A percentile compares a stretch with the other conserved stretches of the same genome.
These are phyloP conservation scores for Bovichtus diacanthus DNA, from an alignment of 2,797 vertebrate genomes.

Conservation along the genomic window DNA sequence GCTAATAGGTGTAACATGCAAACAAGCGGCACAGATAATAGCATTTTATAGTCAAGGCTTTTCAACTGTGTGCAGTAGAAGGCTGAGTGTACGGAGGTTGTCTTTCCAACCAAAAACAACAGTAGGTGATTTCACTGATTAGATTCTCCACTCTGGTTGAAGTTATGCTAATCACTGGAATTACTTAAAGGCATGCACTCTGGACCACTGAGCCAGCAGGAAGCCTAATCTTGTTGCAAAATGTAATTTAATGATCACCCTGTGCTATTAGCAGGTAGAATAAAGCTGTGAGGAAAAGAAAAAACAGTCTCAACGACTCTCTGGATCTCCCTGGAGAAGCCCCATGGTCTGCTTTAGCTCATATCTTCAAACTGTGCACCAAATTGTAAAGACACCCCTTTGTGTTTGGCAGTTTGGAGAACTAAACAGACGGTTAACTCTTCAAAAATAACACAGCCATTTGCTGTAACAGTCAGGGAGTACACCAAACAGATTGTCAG, in stretches of 20 bases:
- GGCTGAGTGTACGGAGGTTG: not conserved
- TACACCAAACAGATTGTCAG: conserved; percentile 3
- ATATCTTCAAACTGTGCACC: conserved; percentile 28
- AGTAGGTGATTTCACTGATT: conserved; percentile 59
- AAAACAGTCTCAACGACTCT: conserved; percentile 11
- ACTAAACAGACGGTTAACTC: conserved; percentile 10
- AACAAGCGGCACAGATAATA: conserved; percentile 25
- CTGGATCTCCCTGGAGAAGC: conserved; percentile 31
- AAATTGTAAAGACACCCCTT: conserved; percentile 9
- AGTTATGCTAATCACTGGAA: conserved; percentile 59
- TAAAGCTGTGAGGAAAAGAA: conserved; percentile 1
- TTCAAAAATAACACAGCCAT: conserved; percentile 11
- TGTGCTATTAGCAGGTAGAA: conserved; percentile 33
- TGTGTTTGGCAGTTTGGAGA: conserved; percentile 15
- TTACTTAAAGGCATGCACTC: conserved; percentile 24
- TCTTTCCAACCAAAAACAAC: conserved; percentile 35
- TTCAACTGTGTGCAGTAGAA: conserved; percentile 4
- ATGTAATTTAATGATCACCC: conserved; percentile 46
- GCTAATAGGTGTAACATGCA: conserved; percentile 13
- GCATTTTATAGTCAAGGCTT: conserved; percentile 9
- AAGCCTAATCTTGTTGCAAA: conserved; percentile 30
- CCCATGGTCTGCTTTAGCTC: conserved; percentile 15
- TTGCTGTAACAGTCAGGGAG: not conserved
- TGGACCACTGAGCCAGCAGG: conserved; percentile 39
- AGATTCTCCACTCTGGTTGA: conserved; percentile 40